Conservation (phyloP, 2,797 vertebrate genomes). For the Sylvia borin region DNA sequence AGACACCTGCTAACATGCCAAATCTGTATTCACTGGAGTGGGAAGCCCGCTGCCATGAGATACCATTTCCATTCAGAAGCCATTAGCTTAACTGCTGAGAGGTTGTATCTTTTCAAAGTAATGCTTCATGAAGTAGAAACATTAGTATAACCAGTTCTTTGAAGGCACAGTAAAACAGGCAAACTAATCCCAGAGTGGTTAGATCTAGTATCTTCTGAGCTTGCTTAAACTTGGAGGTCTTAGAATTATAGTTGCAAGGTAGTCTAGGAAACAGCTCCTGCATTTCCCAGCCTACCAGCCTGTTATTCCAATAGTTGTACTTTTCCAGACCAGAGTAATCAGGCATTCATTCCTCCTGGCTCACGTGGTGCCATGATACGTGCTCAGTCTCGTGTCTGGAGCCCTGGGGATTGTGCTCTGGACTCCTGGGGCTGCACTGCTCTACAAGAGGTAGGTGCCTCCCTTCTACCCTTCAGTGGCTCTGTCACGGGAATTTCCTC, state of each 20-base stretch:
- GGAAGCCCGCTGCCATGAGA: background rate
- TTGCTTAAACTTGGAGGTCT: background rate
- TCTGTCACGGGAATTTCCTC: background rate
- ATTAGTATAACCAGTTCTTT: background rate
- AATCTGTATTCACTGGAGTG: background rate
- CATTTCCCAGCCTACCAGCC: background rate
- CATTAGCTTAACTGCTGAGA: background rate
- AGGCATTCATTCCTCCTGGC: background rate
- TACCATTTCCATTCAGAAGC: background rate
- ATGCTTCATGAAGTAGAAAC: background rate
- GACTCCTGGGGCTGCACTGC: background rate
- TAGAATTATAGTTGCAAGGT: background rate
- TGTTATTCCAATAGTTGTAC: background rate
- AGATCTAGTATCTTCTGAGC: background rate
- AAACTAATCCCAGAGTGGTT: background rate
- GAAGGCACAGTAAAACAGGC: background rate
- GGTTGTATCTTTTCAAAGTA: background rate
- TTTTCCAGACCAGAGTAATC: slow-evolving; percentile 27
- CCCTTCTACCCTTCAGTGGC: background rate
- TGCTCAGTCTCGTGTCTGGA: background rate
- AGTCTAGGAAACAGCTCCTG: background rate
- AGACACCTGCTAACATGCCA: background rate
- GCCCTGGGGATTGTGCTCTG: background rate
- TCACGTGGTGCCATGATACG: background rate
- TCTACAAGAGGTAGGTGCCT: accelerated